Evolutionary conservation across 2,888 invertebrate species (phyloP).

Genomic region (Caenorhabditis imperialis): DNA sequence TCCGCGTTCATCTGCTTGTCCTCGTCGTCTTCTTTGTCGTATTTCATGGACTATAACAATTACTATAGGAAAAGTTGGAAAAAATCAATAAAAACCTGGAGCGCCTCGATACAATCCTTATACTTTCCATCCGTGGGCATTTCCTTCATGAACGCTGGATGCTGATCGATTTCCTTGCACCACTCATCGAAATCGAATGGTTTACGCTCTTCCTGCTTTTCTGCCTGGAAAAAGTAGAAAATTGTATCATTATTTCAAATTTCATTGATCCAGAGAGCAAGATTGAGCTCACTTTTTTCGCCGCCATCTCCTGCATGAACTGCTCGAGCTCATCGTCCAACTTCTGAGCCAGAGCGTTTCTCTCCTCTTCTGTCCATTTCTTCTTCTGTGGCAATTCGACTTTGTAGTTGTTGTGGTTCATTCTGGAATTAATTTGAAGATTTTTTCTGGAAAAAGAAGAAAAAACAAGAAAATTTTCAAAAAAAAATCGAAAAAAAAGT

Average conservation of each 20-base stretch:
- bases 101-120: conserved; percentile 70
- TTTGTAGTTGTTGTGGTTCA: too few species aligned
- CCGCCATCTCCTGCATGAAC: conserved; percentile 76
- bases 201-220: conserved; percentile 58
- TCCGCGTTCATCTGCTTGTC: conserved; percentile 84
- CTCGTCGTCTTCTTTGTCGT: conserved; percentile 82
- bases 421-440: background rate
- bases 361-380: conserved; percentile 66
- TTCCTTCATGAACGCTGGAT: conserved; percentile 76
- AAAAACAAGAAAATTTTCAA: background rate
- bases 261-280: background rate
- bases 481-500: conserved; percentile 1
- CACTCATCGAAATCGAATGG: conserved; percentile 76
- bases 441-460: background rate
- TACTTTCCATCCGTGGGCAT: conserved; percentile 67
- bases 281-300: conserved; percentile 61
- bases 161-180: conserved; percentile 74
- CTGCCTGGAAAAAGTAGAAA: conserved; percentile 22
- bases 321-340: conserved; percentile 74
- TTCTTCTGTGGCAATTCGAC: conserved; percentile 53
- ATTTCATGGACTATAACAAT: conserved; percentile 94
- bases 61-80: conserved; percentile 80
- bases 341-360: conserved; percentile 67
- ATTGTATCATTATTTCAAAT: background rate
- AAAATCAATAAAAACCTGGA: too few species aligned